These are phyloP conservation scores for Escarpia spicata DNA, from an alignment of 2,888 invertebrate species.

Conservation along the genomic window DNA sequence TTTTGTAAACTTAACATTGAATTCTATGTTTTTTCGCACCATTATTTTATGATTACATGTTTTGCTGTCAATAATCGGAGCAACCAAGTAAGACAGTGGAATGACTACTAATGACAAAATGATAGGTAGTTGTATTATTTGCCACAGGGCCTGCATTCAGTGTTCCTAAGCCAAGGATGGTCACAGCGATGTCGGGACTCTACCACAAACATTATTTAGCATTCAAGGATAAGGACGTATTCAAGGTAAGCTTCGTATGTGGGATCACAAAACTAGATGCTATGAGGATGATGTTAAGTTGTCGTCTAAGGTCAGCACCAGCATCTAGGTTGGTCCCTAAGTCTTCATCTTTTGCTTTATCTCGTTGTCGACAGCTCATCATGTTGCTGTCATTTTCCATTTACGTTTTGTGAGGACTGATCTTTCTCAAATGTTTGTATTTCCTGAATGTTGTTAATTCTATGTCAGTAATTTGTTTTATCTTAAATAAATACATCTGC, in stretches of 20 bases:
- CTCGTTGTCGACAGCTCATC: too few relatives aligned
- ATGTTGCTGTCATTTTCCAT: too few relatives aligned
- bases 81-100: background rate
- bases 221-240: constrained; percentile 1
- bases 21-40: background rate
- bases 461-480: too few relatives aligned
- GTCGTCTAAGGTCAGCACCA: too few relatives aligned
- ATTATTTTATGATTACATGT: background rate
- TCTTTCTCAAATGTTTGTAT: too few relatives aligned
- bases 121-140: background rate
- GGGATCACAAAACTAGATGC: background rate
- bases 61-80: background rate
- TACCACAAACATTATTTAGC: background rate
- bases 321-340: too few relatives aligned
- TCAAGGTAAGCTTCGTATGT: background rate
- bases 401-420: too few relatives aligned
- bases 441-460: too few relatives aligned
- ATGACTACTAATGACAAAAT: background rate
- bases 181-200: background rate
- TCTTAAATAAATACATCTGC: too few relatives aligned
- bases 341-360: too few relatives aligned
- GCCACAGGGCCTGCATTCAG: background rate
- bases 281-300: background rate
- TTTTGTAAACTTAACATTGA: background rate
- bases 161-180: constrained; percentile 14